Percentiles rank a stretch among this genome's conserved stretches.
These are phyloP conservation scores for Mayetiola destructor DNA, from an alignment of 2,888 invertebrate species.

Conservation along the genomic window DNA sequence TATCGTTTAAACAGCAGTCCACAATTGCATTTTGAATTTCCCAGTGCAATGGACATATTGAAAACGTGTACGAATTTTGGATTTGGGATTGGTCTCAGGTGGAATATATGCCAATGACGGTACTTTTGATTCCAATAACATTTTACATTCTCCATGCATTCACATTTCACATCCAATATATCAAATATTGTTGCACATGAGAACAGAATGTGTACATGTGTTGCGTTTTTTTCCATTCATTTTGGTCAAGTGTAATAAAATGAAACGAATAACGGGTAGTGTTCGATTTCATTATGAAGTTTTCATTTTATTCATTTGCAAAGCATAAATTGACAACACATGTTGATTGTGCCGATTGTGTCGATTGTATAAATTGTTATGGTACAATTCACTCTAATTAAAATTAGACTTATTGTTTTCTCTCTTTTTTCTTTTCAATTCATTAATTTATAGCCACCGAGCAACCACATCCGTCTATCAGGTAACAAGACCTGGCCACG, in stretches of 20 bases:
- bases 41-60: background rate
- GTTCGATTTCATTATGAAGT: background rate
- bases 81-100: slow-evolving; percentile 9
- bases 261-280: background rate
- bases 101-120: too few relatives aligned
- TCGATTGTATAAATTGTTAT: background rate
- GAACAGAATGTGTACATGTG: too few relatives aligned
- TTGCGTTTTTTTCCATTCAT: background rate
- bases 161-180: too few relatives aligned
- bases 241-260: too few relatives aligned
- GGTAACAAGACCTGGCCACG: slow-evolving; percentile 54
- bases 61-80: background rate
- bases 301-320: background rate
- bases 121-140: too few relatives aligned
- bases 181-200: too few relatives aligned
- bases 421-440: slow-evolving; percentile 16
- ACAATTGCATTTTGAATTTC: background rate
- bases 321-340: background rate
- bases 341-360: background rate
- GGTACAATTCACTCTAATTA: background rate
- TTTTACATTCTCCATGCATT: too few relatives aligned
- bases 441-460: slow-evolving; percentile 33
- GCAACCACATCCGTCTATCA: slow-evolving; percentile 49
- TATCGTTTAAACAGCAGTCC: too few relatives aligned
- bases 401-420: background rate